Evolutionary conservation across 1,140 invertebrate species (phyloP).

Genomic region (Mercenaria mercenaria): DNA sequence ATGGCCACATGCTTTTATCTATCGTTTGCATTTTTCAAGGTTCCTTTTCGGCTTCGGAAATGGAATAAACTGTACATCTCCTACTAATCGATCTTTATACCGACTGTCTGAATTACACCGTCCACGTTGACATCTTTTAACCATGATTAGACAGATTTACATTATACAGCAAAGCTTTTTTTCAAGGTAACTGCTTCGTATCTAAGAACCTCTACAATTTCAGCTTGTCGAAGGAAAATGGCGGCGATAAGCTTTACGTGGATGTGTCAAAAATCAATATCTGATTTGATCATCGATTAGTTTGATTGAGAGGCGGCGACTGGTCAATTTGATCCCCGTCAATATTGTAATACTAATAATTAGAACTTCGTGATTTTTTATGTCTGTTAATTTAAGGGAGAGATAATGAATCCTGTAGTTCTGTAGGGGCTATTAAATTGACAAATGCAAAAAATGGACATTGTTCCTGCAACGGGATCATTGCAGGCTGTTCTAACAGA

Average conservation of each 20-base stretch:
- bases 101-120: constrained; percentile 46
- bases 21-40: constrained; percentile 69
- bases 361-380: no score
- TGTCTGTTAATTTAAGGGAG: no score
- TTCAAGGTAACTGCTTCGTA: no score
- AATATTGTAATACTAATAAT: no score
- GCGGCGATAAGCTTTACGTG: neutral
- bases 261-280: neutral
- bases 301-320: no score
- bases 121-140: constrained; percentile 49
- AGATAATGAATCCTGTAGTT: no score
- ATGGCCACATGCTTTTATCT: constrained; percentile 72
- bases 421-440: no score
- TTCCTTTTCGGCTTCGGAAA: constrained; percentile 73
- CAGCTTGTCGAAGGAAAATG: neutral
- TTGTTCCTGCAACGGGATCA: no score
- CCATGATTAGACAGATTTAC: constrained; percentile 24
- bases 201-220: no score
- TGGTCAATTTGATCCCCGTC: no score
- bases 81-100: constrained; percentile 56
- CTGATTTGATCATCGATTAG: neutral
- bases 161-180: neutral
- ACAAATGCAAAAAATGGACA: no score
- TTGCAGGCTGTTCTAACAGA: no score
- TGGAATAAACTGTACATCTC: constrained; percentile 54